Percentiles rank a stretch among this genome's conserved stretches.
phyloP scores from a whole-genome alignment of 2,113 vertebrate species.

The Rhagologus leucostigma region DNA sequence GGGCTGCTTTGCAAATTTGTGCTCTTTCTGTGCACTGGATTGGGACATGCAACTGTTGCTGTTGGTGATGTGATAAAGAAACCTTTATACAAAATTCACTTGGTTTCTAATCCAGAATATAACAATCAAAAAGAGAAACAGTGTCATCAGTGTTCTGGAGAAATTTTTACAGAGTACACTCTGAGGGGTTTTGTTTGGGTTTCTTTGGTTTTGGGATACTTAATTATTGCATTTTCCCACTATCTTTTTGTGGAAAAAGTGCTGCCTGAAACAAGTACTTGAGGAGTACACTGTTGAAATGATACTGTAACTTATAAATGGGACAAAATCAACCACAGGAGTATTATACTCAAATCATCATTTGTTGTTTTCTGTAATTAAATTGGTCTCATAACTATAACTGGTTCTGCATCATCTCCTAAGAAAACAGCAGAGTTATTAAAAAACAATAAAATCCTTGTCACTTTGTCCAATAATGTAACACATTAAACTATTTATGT shows the following conservation, averaged over 20 bases:
- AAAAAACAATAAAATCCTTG: constrained; percentile 36
- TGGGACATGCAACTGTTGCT: background rate
- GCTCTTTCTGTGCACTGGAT: background rate
- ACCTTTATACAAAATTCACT: background rate
- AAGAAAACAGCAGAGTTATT: constrained; percentile 57
- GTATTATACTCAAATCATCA: background rate
- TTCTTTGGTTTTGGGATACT: background rate
- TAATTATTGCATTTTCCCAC: accelerated
- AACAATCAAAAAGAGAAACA: background rate
- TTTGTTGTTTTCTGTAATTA: constrained; percentile 63
- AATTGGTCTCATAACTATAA: constrained; percentile 45
- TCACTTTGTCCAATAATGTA: background rate
- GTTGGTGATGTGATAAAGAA: background rate
- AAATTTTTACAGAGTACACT: background rate
- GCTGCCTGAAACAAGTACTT: background rate
- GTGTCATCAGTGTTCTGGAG: background rate
- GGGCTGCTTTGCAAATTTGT: background rate
- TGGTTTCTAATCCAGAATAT: background rate
- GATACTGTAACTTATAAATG: background rate
- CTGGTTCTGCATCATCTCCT: constrained; percentile 52
- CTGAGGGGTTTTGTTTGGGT: accelerated
- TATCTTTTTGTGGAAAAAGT: background rate
- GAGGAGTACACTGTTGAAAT: background rate
- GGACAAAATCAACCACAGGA: background rate
- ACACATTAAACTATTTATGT: background rate